Evolutionary conservation across 2,113 vertebrate genomes (phyloP).

Genomic region (Nibea albiflora): DNA sequence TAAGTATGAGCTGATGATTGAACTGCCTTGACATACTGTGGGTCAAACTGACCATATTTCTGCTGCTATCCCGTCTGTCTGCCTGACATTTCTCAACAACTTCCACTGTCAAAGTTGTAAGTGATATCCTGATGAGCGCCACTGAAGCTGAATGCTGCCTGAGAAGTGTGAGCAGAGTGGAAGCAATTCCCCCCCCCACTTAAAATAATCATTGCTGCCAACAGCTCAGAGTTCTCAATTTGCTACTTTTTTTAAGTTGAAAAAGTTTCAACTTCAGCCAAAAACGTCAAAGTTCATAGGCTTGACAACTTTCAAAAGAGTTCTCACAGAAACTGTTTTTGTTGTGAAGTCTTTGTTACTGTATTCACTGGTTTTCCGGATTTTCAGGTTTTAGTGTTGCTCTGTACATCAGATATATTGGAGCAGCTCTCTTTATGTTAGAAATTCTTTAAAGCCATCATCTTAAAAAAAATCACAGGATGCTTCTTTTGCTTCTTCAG

Average conservation of each 20-base stretch:
- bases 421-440: no score
- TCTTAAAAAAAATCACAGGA: no score
- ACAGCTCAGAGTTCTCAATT: constrained; percentile 15
- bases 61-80: neutral
- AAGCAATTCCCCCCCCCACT: neutral
- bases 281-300: neutral
- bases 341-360: no score
- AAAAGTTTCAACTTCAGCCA: constrained; percentile 1
- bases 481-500: neutral
- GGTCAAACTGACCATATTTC: neutral
- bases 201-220: neutral
- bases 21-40: neutral
- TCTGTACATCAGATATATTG: no score
- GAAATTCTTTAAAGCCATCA: no score
- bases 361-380: no score
- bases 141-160: neutral
- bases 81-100: neutral
- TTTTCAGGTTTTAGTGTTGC: neutral
- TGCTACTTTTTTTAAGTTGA: constrained; percentile 10
- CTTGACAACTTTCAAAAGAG: no score
- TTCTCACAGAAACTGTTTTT: no score
- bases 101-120: neutral
- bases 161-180: neutral
- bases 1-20: neutral
- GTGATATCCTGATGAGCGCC: constrained; percentile 10